These are phyloP conservation scores for Triplophysa siluroides DNA, from an alignment of 2,113 vertebrate species.

Conservation along the genomic window DNA sequence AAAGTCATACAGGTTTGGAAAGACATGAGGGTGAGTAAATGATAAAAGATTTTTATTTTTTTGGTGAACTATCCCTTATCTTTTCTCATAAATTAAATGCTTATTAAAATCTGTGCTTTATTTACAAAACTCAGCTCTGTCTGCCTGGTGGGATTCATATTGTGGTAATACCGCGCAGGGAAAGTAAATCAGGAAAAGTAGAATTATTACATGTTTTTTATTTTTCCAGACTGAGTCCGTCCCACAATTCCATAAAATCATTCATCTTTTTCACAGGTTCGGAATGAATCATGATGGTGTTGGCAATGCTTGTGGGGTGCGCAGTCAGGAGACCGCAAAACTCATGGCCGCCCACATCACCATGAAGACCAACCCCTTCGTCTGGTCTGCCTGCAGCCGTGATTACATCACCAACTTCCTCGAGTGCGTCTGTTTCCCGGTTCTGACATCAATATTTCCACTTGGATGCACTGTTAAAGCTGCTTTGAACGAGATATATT, in stretches of 20 bases:
- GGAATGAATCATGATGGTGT: conserved; percentile 99
- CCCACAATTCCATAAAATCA: conserved; percentile 24
- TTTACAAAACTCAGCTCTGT: too few species aligned
- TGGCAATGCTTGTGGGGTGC: conserved; percentile 91
- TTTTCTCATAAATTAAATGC: too few species aligned
- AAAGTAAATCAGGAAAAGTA: too few species aligned
- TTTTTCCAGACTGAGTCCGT: too few species aligned
- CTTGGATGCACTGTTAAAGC: neutral
- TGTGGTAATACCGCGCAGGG: too few species aligned
- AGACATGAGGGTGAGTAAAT: too few species aligned
- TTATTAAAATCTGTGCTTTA: too few species aligned
- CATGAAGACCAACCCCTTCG: conserved; percentile 98
- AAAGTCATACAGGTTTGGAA: too few species aligned
- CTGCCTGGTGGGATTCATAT: too few species aligned
- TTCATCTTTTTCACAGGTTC: conserved; percentile 75
- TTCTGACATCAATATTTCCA: conserved; percentile 13
- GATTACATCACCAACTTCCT: conserved; percentile 99
- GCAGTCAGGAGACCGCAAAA: conserved; percentile 93
- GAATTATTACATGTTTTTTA: too few species aligned
- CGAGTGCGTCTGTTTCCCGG: conserved; percentile 80
- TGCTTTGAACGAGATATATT: neutral
- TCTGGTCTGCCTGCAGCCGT: conserved; percentile 96
- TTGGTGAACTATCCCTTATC: too few species aligned
- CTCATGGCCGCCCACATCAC: conserved; percentile 99
- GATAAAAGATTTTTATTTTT: too few species aligned